phyloP scores from a whole-genome alignment of 2,888 invertebrate species.

The Diabrotica balteata region DNA sequence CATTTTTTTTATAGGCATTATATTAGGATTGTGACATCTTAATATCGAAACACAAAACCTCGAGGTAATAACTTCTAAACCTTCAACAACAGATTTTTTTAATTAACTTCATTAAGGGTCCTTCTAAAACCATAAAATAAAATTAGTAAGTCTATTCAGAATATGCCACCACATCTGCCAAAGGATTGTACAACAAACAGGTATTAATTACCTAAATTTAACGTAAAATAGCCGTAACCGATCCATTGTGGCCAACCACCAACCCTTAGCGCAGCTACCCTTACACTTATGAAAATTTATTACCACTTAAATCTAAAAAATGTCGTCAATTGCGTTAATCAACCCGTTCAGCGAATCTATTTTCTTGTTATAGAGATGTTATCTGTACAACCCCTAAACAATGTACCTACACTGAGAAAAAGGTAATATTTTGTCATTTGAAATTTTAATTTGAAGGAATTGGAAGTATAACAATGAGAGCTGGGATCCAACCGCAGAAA shows the following conservation, averaged over 20 bases:
- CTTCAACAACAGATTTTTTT: conserved; percentile 1
- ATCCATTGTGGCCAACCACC: conserved; percentile 22
- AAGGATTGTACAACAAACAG: conserved; percentile 41
- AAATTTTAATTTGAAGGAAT: too few species aligned
- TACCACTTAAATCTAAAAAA: conserved; percentile 52
- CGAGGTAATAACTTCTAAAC: too few species aligned
- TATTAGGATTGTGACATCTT: too few species aligned
- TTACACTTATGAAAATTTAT: conserved; percentile 49
- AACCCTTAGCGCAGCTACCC: conserved; percentile 34
- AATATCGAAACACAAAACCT: too few species aligned
- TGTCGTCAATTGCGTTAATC: conserved; percentile 54
- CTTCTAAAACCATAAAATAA: conserved; percentile 2
- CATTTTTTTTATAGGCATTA: too few species aligned
- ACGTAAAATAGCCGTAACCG: conserved; percentile 42
- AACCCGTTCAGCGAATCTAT: conserved; percentile 52
- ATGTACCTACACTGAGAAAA: conserved; percentile 9
- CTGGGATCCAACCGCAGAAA: too few species aligned
- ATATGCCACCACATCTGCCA: conserved; percentile 40
- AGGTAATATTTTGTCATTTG: not conserved
- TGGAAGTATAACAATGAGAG: too few species aligned
- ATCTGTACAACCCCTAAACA: conserved; percentile 45
- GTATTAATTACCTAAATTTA: conserved; percentile 50
- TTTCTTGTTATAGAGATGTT: conserved; percentile 53
- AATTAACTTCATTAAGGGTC: conserved; percentile 17
- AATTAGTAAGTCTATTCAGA: conserved; percentile 27